Evolutionary conservation across 2,888 invertebrate species (phyloP).

Genomic region (Xestoiulus laeticollis): DNA sequence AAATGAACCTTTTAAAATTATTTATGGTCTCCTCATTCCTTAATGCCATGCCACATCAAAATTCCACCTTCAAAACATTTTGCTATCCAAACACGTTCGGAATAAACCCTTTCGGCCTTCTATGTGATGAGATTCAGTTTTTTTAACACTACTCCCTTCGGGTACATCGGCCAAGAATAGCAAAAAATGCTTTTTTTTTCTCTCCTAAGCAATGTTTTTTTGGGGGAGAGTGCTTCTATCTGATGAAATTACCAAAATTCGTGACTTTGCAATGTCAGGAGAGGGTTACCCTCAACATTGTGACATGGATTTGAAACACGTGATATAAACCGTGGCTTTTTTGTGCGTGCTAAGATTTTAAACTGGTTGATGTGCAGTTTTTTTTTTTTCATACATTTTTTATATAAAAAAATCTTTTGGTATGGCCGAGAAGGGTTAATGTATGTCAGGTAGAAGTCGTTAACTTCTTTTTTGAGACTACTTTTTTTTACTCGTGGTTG

Average conservation of each 20-base stretch:
- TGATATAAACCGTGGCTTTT: slow-evolving; percentile 10
- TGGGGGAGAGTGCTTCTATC: slow-evolving; percentile 20
- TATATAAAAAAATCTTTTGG: not conserved
- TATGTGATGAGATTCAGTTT: slow-evolving; percentile 34
- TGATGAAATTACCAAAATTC: not conserved
- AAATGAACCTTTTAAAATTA: slow-evolving; percentile 10
- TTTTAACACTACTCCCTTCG: not conserved
- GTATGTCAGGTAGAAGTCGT: slow-evolving; percentile 24
- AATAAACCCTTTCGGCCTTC: slow-evolving; percentile 32
- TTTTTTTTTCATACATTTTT: not conserved
- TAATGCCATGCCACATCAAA: slow-evolving; percentile 7
- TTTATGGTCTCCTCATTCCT: slow-evolving; percentile 8
- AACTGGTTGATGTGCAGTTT: not conserved
- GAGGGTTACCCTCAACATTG: slow-evolving; percentile 29
- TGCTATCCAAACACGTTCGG: not conserved
- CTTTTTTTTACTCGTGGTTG: not conserved
- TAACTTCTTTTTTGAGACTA: not conserved
- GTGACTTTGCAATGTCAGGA: slow-evolving; percentile 27
- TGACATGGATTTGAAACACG: slow-evolving; percentile 7
- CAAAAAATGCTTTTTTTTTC: slow-evolving; percentile 12
- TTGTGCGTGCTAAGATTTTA: slow-evolving; percentile 2
- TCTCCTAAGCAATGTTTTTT: slow-evolving; percentile 4
- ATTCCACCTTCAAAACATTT: slow-evolving; percentile 11
- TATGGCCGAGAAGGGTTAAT: slow-evolving; percentile 3
- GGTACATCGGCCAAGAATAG: not conserved